Conservation (phyloP, 2,113 vertebrate genomes). For the Ptyas mucosa region DNA sequence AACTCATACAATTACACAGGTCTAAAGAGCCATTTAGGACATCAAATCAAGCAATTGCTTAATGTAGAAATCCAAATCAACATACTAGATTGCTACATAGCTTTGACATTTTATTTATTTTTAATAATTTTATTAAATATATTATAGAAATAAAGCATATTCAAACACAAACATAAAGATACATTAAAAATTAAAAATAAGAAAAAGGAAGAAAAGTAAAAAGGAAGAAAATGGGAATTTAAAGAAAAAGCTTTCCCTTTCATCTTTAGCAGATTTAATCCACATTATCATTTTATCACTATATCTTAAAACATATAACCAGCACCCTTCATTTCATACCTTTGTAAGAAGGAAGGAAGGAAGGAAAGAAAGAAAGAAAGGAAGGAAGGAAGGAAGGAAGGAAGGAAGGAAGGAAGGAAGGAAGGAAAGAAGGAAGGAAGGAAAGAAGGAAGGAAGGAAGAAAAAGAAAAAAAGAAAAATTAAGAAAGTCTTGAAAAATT, state of each 20-base stretch:
- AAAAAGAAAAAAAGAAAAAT: too few relatives aligned
- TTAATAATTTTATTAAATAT: not conserved
- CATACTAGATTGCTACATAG: not conserved
- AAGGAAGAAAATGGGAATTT: not conserved
- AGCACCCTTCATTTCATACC: not conserved
- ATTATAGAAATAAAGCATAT: not conserved
- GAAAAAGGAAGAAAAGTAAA: not conserved
- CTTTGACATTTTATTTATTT: not conserved
- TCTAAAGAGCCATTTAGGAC: not conserved
- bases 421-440: too few relatives aligned
- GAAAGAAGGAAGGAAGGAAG: too few relatives aligned
- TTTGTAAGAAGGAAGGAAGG: not conserved
- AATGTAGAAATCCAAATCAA: not conserved
- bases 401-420: too few relatives aligned
- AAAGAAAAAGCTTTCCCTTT: not conserved
- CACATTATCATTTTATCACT: not conserved
- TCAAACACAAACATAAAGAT: not conserved
- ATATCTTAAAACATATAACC: not conserved
- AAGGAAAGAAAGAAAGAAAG: too few relatives aligned
- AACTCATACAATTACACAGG: not conserved
- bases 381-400: too few relatives aligned
- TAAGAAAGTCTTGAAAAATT: not conserved
- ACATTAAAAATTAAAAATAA: not conserved
- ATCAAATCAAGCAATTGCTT: not conserved
- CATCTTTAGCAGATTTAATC: not conserved